A percentile compares a stretch with the other conserved stretches of the same genome.
phyloP scores from a whole-genome alignment of 2,888 invertebrate genomes.

The Mylabris sibirica region DNA sequence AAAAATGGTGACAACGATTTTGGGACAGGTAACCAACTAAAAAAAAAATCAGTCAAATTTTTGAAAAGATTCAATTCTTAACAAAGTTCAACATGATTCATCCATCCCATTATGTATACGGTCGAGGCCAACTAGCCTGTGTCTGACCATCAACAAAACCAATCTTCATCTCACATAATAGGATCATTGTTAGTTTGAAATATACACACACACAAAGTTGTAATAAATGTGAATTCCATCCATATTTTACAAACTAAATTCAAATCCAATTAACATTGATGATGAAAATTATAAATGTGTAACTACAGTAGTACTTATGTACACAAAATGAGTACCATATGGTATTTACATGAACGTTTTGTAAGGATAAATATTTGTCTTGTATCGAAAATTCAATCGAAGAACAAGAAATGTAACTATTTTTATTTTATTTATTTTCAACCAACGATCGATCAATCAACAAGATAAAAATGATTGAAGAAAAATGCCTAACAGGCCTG shows the following conservation, averaged over 20 bases:
- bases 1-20: no score
- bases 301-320: neutral
- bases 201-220: neutral
- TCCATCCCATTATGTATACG: neutral
- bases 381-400: neutral
- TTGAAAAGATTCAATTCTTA: neutral
- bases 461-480: neutral
- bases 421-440: no score
- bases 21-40: neutral
- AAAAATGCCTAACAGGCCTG: neutral
- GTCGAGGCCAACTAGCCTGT: conserved; percentile 1
- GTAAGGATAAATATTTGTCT: neutral
- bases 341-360: neutral
- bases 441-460: neutral
- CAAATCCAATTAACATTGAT: neutral
- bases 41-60: neutral
- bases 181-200: neutral
- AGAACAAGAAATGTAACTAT: neutral
- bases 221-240: neutral
- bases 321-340: neutral
- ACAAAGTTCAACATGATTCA: neutral
- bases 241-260: neutral
- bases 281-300: neutral
- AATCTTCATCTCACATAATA: neutral
- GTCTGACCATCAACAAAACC: neutral